A percentile compares a stretch with the other conserved stretches of the same genome.
Evolutionary conservation across 2,888 invertebrate species (phyloP).

Genomic region (Pseudoips prasinana): DNA sequence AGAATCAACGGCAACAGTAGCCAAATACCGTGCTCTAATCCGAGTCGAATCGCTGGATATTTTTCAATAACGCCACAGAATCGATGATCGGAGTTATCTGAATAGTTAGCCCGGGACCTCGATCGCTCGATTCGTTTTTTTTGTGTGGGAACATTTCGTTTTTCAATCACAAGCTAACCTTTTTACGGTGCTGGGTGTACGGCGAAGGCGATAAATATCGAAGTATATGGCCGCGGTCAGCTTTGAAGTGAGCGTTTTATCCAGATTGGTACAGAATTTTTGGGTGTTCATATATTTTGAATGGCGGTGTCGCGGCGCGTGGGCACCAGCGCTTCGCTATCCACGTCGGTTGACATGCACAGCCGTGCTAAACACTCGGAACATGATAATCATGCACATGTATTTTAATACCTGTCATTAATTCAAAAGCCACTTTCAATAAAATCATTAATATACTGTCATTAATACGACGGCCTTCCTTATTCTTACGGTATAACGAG

Average conservation of each 20-base stretch:
- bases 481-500: no score
- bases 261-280: conserved; percentile 52
- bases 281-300: conserved; percentile 32
- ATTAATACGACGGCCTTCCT: no score
- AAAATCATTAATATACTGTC: no score
- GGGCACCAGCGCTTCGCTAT: conserved; percentile 12
- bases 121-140: conserved; percentile 35
- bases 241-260: conserved; percentile 64
- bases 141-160: conserved; percentile 70
- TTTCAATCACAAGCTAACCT: conserved; percentile 69
- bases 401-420: no score
- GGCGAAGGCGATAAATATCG: conserved; percentile 67
- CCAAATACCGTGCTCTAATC: conserved; percentile 68
- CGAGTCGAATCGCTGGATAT: conserved; percentile 68
- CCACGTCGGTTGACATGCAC: no score
- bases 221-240: conserved; percentile 71
- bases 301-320: conserved; percentile 24
- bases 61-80: conserved; percentile 52
- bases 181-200: conserved; percentile 62
- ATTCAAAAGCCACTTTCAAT: no score
- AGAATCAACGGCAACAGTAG: conserved; percentile 72
- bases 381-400: no score
- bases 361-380: no score
- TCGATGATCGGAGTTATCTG: conserved; percentile 25
- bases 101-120: conserved; percentile 25